These are phyloP conservation scores for Hylaeus anthracinus DNA, from an alignment of 1,140 invertebrate species.

Conservation along the genomic window DNA sequence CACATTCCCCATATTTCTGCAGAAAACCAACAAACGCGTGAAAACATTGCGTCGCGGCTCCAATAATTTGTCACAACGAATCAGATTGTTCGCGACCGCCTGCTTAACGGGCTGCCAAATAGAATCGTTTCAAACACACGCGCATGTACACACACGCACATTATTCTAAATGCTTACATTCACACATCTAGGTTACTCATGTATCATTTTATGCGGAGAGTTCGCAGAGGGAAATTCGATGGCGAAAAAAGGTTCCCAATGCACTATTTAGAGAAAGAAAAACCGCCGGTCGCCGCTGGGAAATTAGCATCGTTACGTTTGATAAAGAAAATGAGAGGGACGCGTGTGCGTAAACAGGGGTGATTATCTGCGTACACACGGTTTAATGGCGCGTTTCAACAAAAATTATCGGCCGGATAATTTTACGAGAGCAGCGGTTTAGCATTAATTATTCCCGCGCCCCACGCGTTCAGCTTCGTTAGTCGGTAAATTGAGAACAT, in stretches of 20 bases:
- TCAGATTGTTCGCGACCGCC: neutral
- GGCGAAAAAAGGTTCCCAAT: neutral
- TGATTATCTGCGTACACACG: slow-evolving; percentile 55
- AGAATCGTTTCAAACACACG: neutral
- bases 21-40: too few relatives aligned
- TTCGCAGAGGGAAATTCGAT: neutral
- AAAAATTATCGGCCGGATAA: slow-evolving; percentile 64
- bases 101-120: neutral
- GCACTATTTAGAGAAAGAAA: neutral
- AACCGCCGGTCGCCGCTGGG: slow-evolving; percentile 14
- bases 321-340: slow-evolving; percentile 53
- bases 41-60: too few relatives aligned
- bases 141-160: too few relatives aligned
- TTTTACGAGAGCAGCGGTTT: slow-evolving; percentile 55
- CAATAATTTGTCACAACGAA: neutral
- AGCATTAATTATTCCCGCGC: slow-evolving; percentile 57
- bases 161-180: neutral
- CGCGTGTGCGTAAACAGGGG: slow-evolving; percentile 56
- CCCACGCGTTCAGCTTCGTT: slow-evolving; percentile 52
- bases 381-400: slow-evolving; percentile 61
- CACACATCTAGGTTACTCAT: neutral
- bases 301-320: slow-evolving; percentile 56
- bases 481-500: slow-evolving; percentile 59
- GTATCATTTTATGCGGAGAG: too few relatives aligned
- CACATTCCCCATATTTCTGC: too few relatives aligned